Evolutionary conservation across 2,888 invertebrate species (phyloP), one percentile per base, ranked within the genome.

Genomic region (Romanomermis culicivorax): DNA sequence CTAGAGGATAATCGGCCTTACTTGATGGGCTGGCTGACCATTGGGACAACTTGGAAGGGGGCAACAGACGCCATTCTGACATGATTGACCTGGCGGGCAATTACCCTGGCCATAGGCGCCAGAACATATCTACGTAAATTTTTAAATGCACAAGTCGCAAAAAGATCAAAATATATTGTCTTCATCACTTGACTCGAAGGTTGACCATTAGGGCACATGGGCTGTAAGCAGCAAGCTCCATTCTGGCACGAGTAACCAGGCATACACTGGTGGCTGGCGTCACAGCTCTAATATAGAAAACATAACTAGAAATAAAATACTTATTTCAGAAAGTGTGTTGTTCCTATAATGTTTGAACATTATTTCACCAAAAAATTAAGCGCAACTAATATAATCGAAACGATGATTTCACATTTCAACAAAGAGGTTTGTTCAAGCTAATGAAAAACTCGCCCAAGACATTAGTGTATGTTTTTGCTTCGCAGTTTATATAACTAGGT

Each of bases 21-120:
- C 45, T 43, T 52, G 42, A 3, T 20, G n/a, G 24, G 51, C 29
- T 24, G 27, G 4, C 36, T 54, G 54, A 3, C 54, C 54, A 30
- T 52, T 54, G 4, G 54, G 54, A 27, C 54, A 54, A 25, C 29
- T n/a, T 14, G 50, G 54, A n/a, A n/a, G 23, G 2, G 29, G 27
- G 25, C 55, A 55, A 25, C 55, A 55, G 2, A 36, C 55, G 11
- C 55, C 55, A 27, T 53, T 53, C 27, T 55, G 55, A 36, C 55
- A 55, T 24, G 20, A 17, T 23, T 4, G 51, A 3, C 53, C 53
- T 24, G 42, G n/a, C 2, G 52, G 50, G 23, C 50, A 49, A 23
- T 20, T 52, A n/a, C 25, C 25, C 20, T 52, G 52, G 11, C 52
- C 52, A 23, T 24, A n/a, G n/a, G n/a, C n/a, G 43, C 52, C 52